These are phyloP conservation scores for Petroica traversi DNA, from an alignment of 2,113 vertebrate genomes.

Conservation along the genomic window DNA sequence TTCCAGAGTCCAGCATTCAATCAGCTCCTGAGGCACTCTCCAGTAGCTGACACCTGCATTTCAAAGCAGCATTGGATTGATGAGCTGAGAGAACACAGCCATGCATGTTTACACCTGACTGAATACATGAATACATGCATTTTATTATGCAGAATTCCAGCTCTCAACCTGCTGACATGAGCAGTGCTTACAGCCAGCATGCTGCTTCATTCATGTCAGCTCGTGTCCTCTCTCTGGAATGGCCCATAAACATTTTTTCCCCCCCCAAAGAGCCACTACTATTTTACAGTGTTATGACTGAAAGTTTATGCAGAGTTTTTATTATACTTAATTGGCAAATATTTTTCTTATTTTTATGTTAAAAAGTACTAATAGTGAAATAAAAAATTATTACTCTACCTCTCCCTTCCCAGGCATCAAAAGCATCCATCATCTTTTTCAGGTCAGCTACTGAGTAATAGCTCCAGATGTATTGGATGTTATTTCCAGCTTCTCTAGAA, in stretches of 20 bases:
- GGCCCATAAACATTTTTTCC: neutral
- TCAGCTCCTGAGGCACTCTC: slow-evolving; percentile 74
- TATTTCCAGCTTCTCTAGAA: slow-evolving; percentile 80
- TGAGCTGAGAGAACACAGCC: neutral
- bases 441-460: slow-evolving; percentile 76
- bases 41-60: slow-evolving; percentile 76
- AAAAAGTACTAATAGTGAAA: neutral
- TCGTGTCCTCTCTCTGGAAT: neutral
- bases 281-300: neutral
- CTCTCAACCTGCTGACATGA: neutral
- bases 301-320: neutral
- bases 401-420: slow-evolving; percentile 75
- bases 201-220: neutral
- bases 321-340: neutral
- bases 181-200: neutral
- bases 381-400: slow-evolving; percentile 45
- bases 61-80: neutral
- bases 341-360: neutral
- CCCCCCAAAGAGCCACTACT: neutral
- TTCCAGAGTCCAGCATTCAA: slow-evolving; percentile 78
- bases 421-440: slow-evolving; percentile 78
- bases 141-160: neutral
- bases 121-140: neutral
- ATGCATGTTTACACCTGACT: neutral
- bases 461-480: slow-evolving; percentile 79